Evolutionary conservation across 2,113 vertebrate species (phyloP), one percentile per base, ranked within the genome.

Genomic region (Hymenochirus boettgeri): DNA sequence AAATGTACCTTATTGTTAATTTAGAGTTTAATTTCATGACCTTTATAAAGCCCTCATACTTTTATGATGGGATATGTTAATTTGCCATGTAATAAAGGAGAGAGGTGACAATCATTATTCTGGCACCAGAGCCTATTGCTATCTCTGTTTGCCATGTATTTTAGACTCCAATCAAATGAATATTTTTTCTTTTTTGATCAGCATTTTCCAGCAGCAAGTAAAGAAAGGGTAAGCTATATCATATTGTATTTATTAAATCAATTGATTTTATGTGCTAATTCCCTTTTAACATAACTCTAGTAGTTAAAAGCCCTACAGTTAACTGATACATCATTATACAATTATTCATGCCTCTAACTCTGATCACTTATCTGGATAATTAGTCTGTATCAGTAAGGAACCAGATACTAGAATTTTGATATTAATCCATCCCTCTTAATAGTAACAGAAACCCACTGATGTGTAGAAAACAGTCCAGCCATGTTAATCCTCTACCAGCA

Each of bases 301-400:
- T 71, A 56, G 54, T 58, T 72, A 48, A 70, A 80, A 77, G 53
- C 23, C 60, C 58, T 63, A 48, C 57, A 64, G 48, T 69, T 70
- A 77, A 72, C 57, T 48, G 58, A 71, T 66, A 61, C 65, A 42
- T 73, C 47, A 70, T 76, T 77, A 73, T 69, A 52, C 76, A 70
- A 73, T 71, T 77, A 67, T 65, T 77, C 77, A 74, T 72, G 76
- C 79, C 76, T 82, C 48, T 22, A 81, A 82, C 79, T 77, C 75
- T 74, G 80, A 86, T 87, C 81, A 86, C 74, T 89, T 88, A 86
- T 88, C 82, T 88, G 86, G 81, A 84, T 89, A 89, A 89, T 89
- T 87, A 86, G 81, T 80, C 84, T 86, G 72, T 86, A 86, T 86
- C 86, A 85, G 86, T 75, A 59, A 81, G 80, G 73, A 85, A 77